Base-by-base conservation (phyloP, 2,888 invertebrate species). In the Mactromeris polynyma region DNA sequence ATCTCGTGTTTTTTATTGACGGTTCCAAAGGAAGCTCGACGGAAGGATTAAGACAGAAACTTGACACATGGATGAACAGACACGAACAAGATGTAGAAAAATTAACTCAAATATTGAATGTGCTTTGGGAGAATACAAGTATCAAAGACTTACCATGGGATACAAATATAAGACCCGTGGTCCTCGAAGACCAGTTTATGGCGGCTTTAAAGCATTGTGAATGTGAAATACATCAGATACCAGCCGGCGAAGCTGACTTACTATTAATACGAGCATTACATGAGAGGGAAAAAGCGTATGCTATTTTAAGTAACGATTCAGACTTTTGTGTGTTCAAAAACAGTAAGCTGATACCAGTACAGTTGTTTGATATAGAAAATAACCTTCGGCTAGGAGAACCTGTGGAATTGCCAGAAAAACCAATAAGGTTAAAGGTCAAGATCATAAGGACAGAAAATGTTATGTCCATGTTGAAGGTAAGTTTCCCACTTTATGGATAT, bases 291-390 rank as follows among this genome's bases (percentile, higher is more conserved):
- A 94, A 95, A 77, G 96, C 96, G 2, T 96, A 89, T 89, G 95
- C 95, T 36, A 91, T 96, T 33, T 64, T 96, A 26, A 95, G 95
- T 83, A 96, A 96, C 91, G 96, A 96, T 86, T 95, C 96, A 17
- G 96, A 96, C 89, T 96, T 96, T 87, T 95, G 95, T 88, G 93
- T 96, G 54, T 96, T 96, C 88, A 92, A 92, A 82, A 92, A 94
- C 87, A 92, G 95, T 86, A 80, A 93, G n/a, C 93, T 95, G 82
- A 94, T 96, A 81, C 94, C 95, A 1, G 79, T 94, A 77, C 91
- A 94, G n/a, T 90, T 95, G 80, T 96, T 96, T 94, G 96, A 96
- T 87, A 82, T 95, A 31, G 84, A 94, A 7, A 94, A 95, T 85
- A 94, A 96, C 87, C 92, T 96, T n/a, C 92, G 93, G 26, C 91